phyloP scores from a whole-genome alignment of 2,797 vertebrate species.

The Cynopterus sphinx region DNA sequence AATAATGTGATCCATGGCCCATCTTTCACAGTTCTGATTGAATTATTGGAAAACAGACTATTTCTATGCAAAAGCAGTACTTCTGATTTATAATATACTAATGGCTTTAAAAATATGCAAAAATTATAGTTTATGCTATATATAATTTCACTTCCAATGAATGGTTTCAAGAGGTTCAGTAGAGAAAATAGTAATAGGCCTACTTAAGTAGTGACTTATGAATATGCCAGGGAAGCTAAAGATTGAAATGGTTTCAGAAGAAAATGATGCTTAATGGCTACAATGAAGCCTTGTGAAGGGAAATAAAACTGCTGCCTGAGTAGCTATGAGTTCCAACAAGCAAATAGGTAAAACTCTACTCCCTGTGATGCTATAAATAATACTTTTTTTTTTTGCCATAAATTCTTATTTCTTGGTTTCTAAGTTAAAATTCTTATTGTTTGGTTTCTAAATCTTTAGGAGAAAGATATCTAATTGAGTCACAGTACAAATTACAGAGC shows the following conservation, averaged over 20 bases:
- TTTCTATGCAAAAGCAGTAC: not conserved
- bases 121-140: not conserved
- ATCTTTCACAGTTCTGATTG: not conserved
- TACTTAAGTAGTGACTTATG: not conserved
- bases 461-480: not conserved
- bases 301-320: not conserved
- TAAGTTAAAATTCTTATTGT: not conserved
- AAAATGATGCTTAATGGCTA: not conserved
- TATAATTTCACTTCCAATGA: slow-evolving; percentile 35
- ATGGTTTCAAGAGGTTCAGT: slow-evolving; percentile 2
- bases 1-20: not conserved
- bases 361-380: not conserved
- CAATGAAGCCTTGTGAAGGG: not conserved
- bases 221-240: not conserved
- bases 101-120: not conserved
- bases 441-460: not conserved
- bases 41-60: slow-evolving; percentile 18
- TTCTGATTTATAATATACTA: slow-evolving; percentile 15
- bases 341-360: not conserved
- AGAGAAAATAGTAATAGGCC: not conserved
- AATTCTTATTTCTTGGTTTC: not conserved
- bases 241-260: not conserved
- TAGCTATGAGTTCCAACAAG: not conserved
- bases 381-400: not conserved
- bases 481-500: not conserved